Percentiles rank a stretch among this genome's conserved stretches.
These are phyloP conservation scores for Sparus aurata DNA, from an alignment of 2,797 vertebrate species.

Conservation along the genomic window DNA sequence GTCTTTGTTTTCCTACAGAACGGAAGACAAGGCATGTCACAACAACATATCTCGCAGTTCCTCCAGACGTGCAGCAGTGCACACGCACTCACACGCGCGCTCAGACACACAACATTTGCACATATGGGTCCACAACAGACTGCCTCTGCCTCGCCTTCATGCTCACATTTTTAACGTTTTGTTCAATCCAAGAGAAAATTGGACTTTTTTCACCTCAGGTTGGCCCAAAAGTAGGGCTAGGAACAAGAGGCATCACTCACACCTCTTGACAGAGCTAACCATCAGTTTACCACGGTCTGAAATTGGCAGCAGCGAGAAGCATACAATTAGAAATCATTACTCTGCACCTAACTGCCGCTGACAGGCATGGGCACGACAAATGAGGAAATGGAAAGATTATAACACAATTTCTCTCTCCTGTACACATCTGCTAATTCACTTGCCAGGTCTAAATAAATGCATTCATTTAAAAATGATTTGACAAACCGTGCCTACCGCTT, in stretches of 20 bases:
- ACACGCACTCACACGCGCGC: slow-evolving; percentile 21
- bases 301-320: slow-evolving; percentile 50
- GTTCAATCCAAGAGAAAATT: slow-evolving; percentile 21
- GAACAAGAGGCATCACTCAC: slow-evolving; percentile 26
- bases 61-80: slow-evolving; percentile 63
- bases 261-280: slow-evolving; percentile 54
- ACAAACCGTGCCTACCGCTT: slow-evolving; percentile 46
- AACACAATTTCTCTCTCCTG: slow-evolving; percentile 63
- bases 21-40: slow-evolving; percentile 82
- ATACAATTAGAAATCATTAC: slow-evolving; percentile 74
- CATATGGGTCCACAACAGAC: slow-evolving; percentile 49
- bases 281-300: slow-evolving; percentile 56
- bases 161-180: slow-evolving; percentile 32
- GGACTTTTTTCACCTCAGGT: background rate
- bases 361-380: slow-evolving; percentile 69
- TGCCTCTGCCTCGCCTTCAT: slow-evolving; percentile 12
- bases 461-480: slow-evolving; percentile 59
- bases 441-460: slow-evolving; percentile 69
- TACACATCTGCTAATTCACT: slow-evolving; percentile 69
- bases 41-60: slow-evolving; percentile 77
- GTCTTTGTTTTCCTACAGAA: slow-evolving; percentile 83
- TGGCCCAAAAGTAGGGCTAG: background rate
- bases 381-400: slow-evolving; percentile 76
- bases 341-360: slow-evolving; percentile 67
- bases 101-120: slow-evolving; percentile 16